phyloP scores from a whole-genome alignment of 1,140 invertebrate species.

The Zaprionus ghesquierei region DNA sequence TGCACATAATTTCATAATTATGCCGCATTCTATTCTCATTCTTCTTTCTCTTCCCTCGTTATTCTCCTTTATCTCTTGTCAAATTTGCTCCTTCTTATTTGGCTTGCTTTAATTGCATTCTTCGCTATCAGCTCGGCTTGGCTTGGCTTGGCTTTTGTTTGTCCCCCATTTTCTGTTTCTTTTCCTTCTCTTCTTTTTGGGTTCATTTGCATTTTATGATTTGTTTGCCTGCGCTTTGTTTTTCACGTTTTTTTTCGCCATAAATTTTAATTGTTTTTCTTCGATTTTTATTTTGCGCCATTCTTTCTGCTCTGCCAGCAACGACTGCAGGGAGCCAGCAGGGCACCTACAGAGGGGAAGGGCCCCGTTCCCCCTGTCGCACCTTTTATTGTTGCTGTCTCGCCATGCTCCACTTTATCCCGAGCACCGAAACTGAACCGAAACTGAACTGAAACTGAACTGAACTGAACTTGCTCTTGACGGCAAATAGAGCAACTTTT shows the following conservation, averaged over 20 bases:
- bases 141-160: slow-evolving; percentile 18
- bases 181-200: background rate
- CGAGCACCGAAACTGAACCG: background rate
- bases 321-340: slow-evolving; percentile 8
- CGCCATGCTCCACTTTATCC: slow-evolving; percentile 19
- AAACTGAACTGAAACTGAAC: slow-evolving; percentile 2
- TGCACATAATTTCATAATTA: background rate
- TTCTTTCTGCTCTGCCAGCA: slow-evolving; percentile 25
- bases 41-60: background rate
- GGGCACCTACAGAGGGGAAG: background rate
- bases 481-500: slow-evolving; percentile 41
- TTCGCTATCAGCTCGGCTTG: slow-evolving; percentile 3
- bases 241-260: slow-evolving; percentile 55
- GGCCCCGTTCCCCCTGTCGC: slow-evolving; percentile 19
- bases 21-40: too few relatives aligned
- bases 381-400: slow-evolving; percentile 47
- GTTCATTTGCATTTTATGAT: slow-evolving; percentile 49
- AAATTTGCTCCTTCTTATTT: slow-evolving; percentile 4
- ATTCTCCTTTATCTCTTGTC: slow-evolving; percentile 6
- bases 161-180: slow-evolving; percentile 15
- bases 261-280: slow-evolving; percentile 78
- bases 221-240: slow-evolving; percentile 57
- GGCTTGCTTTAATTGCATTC: background rate
- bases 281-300: slow-evolving; percentile 65
- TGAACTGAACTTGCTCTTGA: slow-evolving; percentile 52